Evolutionary conservation across 2,797 vertebrate genomes (phyloP).

Genomic region (Sebastes minor): DNA sequence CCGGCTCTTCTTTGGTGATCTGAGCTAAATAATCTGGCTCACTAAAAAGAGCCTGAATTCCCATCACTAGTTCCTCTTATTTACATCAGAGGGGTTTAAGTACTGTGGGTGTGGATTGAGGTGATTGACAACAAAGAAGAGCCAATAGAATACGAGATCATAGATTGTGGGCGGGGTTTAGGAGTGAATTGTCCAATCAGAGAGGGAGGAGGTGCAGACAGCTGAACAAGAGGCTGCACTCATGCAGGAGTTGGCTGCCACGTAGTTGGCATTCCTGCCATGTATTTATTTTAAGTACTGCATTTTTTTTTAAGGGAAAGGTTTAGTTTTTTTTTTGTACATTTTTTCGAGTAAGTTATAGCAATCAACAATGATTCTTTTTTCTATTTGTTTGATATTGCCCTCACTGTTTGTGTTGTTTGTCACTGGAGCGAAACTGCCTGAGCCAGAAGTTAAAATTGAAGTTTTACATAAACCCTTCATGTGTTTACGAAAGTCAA

Average conservation of each 20-base stretch:
- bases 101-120: constrained; percentile 4
- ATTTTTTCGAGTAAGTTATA: neutral
- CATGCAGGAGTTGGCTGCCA: constrained; percentile 75
- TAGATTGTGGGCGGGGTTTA: neutral
- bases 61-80: neutral
- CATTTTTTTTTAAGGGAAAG: neutral
- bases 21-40: too few relatives aligned
- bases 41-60: too few relatives aligned
- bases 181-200: constrained; percentile 56
- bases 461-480: constrained; percentile 92
- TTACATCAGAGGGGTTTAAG: constrained; percentile 37
- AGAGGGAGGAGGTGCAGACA: constrained; percentile 16
- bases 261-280: constrained; percentile 69
- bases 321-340: neutral
- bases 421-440: constrained; percentile 86
- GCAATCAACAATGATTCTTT: constrained; percentile 71
- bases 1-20: too few relatives aligned
- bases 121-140: neutral
- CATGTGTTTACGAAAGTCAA: constrained; percentile 89
- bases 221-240: constrained; percentile 3
- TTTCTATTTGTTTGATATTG: constrained; percentile 70
- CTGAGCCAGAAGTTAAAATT: constrained; percentile 91
- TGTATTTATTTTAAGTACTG: constrained; percentile 11
- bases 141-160: constrained; percentile 44
- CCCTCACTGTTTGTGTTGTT: constrained; percentile 68